A percentile compares a stretch with the other conserved stretches of the same genome.
phyloP scores from a whole-genome alignment of 2,888 invertebrate genomes.

The Orchesella flavescens region DNA sequence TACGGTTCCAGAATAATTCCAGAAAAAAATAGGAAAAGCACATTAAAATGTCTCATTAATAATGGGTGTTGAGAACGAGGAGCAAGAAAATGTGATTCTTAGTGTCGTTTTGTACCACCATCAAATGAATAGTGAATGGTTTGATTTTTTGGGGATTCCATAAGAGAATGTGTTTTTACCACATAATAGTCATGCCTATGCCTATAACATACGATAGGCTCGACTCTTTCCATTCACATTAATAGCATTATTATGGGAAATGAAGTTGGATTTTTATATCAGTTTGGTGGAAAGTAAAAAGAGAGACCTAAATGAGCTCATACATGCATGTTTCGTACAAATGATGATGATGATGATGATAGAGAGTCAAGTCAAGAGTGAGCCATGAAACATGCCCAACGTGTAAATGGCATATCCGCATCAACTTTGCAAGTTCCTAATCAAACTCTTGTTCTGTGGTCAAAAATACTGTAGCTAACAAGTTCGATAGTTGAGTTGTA shows the following conservation, averaged over 20 bases:
- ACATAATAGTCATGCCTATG: neutral
- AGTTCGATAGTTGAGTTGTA: too few species aligned
- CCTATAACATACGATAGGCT: neutral
- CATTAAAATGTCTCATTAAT: conserved; percentile 4
- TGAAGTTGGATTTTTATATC: neutral
- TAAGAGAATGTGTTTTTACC: neutral
- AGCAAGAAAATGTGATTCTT: neutral
- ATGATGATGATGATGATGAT: too few species aligned
- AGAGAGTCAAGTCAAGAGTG: conserved; percentile 22
- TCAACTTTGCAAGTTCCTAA: conserved; percentile 28
- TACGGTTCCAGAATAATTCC: neutral
- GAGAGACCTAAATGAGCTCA: conserved; percentile 48
- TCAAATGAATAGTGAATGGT: neutral
- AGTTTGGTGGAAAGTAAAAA: too few species aligned
- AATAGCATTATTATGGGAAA: conserved; percentile 14
- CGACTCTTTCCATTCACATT: neutral
- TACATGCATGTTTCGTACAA: conserved; percentile 14
- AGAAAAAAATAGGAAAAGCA: too few species aligned
- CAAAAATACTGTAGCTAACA: too few species aligned
- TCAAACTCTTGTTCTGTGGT: neutral
- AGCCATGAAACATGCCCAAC: conserved; percentile 18
- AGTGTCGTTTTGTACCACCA: too few species aligned
- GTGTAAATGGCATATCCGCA: conserved; percentile 23
- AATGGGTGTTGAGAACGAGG: neutral
- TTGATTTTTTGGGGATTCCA: neutral